These are phyloP conservation scores for Watsonalla cultraria DNA, from an alignment of 2,888 invertebrate species.

Conservation along the genomic window DNA sequence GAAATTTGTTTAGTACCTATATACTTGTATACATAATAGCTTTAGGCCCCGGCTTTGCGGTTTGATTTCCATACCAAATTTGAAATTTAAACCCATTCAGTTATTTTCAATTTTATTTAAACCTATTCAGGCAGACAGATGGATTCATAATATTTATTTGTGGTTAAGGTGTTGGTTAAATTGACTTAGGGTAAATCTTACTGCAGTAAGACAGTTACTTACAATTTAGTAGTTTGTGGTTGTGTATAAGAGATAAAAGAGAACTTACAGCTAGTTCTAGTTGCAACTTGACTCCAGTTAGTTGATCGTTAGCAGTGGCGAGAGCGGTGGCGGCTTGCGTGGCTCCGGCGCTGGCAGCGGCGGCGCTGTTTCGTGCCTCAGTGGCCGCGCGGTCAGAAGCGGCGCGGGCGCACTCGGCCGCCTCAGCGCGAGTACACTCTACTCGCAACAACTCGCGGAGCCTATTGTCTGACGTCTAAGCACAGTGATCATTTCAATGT, in stretches of 20 bases:
- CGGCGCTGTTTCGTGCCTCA: constrained; percentile 55
- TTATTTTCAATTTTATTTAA: no score
- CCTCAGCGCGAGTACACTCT: constrained; percentile 56
- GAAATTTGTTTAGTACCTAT: no score
- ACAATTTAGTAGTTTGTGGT: no score
- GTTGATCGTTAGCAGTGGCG: constrained; percentile 45
- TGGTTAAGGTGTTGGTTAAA: no score
- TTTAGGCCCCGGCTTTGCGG: no score
- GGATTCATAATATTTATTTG: no score
- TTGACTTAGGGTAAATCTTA: no score
- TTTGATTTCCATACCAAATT: no score
- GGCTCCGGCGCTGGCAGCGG: constrained; percentile 52
- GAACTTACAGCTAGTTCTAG: constrained; percentile 48
- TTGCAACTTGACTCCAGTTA: constrained; percentile 49
- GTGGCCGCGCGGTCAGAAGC: constrained; percentile 43
- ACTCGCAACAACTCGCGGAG: constrained; percentile 52
- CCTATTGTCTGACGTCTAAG: constrained; percentile 49
- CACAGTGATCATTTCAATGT: neutral
- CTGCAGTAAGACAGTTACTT: no score
- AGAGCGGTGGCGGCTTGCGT: constrained; percentile 48
- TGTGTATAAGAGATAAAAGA: neutral
- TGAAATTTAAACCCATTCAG: no score
- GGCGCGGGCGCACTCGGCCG: constrained; percentile 50
- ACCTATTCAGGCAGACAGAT: no score
- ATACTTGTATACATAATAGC: no score